Evolutionary conservation across 2,888 invertebrate species (phyloP).

Genomic region (Mellilla xanthometata): DNA sequence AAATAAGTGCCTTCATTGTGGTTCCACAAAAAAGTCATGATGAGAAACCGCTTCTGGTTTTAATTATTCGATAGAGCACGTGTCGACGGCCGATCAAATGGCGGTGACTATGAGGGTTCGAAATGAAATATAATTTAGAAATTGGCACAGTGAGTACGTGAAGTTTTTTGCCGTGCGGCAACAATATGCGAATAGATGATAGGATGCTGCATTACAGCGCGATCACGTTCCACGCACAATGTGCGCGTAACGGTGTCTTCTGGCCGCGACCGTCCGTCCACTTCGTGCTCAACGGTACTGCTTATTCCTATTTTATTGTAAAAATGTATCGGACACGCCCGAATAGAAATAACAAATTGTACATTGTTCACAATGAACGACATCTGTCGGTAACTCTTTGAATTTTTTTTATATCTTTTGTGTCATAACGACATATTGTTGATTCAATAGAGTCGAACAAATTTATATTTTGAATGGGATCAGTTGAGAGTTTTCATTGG

Average conservation of each 20-base stretch:
- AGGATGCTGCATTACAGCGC: constrained; percentile 50
- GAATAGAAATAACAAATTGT: constrained; percentile 54
- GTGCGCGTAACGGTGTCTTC: constrained; percentile 57
- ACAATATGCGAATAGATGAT: constrained; percentile 53
- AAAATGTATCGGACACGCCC: constrained; percentile 52
- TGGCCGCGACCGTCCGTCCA: constrained; percentile 39
- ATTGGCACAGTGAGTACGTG: constrained; percentile 27
- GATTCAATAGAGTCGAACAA: constrained; percentile 32
- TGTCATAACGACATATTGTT: constrained; percentile 45
- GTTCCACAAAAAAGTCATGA: constrained; percentile 18
- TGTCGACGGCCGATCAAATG: constrained; percentile 20
- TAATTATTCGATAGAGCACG: constrained; percentile 19
- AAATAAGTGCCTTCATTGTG: constrained; percentile 7
- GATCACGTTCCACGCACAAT: constrained; percentile 67
- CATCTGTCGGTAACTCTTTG: constrained; percentile 45
- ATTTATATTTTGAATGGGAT: constrained; percentile 23
- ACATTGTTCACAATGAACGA: constrained; percentile 53
- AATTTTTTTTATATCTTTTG: constrained; percentile 44
- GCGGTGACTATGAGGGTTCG: constrained; percentile 21
- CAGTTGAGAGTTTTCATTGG: constrained; percentile 14
- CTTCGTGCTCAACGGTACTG: constrained; percentile 60
- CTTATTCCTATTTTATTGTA: constrained; percentile 61
- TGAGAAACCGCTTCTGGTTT: constrained; percentile 19
- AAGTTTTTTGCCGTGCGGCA: constrained; percentile 29
- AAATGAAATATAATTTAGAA: constrained; percentile 31